Percentiles rank a stretch among this genome's conserved stretches.
Evolutionary conservation across 2,888 invertebrate species (phyloP).

Genomic region (Lobophora halterata): DNA sequence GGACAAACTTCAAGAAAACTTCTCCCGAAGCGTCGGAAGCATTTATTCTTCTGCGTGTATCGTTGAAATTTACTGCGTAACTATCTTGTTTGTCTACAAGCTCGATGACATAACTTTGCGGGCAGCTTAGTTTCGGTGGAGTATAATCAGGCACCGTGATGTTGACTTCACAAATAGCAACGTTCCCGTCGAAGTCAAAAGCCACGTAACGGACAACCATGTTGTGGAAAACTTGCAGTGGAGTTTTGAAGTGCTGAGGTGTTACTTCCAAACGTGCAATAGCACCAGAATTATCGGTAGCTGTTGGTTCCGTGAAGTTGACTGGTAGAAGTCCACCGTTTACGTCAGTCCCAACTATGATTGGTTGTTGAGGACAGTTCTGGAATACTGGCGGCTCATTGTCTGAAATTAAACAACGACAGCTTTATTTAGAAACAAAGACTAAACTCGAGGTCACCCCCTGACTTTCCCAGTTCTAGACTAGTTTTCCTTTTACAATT

Average conservation of each 20-base stretch:
- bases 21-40: slow-evolving; percentile 94
- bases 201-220: slow-evolving; percentile 97
- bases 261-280: slow-evolving; percentile 96
- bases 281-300: slow-evolving; percentile 97
- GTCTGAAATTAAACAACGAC: too few relatives aligned
- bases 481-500: too few relatives aligned
- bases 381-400: slow-evolving; percentile 98
- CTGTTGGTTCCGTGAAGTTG: slow-evolving; percentile 95
- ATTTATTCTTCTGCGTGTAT: slow-evolving; percentile 91
- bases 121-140: slow-evolving; percentile 93
- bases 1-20: slow-evolving; percentile 89
- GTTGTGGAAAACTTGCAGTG: slow-evolving; percentile 93
- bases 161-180: slow-evolving; percentile 97
- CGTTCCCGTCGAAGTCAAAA: slow-evolving; percentile 98
- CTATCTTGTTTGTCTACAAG: slow-evolving; percentile 93
- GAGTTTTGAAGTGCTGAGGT: slow-evolving; percentile 94
- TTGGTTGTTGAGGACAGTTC: slow-evolving; percentile 96
- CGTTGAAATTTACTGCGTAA: slow-evolving; percentile 95
- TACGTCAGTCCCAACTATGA: slow-evolving; percentile 92
- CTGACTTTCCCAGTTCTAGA: too few relatives aligned
- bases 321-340: slow-evolving; percentile 95
- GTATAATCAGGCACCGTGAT: slow-evolving; percentile 97
- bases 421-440: too few relatives aligned
- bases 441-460: too few relatives aligned
- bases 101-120: slow-evolving; percentile 96